Base-by-base conservation (phyloP, 2,113 vertebrate species). In the Camelus bactrianus region DNA sequence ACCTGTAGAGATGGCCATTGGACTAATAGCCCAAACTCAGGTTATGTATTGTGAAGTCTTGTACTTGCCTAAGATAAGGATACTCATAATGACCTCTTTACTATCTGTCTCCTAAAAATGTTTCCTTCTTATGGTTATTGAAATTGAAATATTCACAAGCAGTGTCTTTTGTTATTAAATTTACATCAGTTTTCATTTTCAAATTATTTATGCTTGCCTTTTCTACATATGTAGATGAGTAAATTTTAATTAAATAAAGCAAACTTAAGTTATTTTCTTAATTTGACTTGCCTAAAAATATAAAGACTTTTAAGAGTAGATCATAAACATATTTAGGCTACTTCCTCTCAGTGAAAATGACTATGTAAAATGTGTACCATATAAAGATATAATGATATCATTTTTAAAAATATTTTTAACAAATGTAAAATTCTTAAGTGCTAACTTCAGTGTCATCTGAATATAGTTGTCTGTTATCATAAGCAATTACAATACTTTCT, bases 231-330 rank as follows among this genome's bases (percentile, higher is more conserved):
- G 22, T 80, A 76, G 46, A 16, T 92, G 28, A 89, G 22, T 89
- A 54, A 85, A 73, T 91, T 87, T 89, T 92, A 89, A 82, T 81
- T 92, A 91, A 96, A 54, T 50, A 85, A 17, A 88, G 65, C 54
- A 94, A 89, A 87, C 4, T 56, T 60, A 65, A 76, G 89, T 91
- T 96, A 58, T 94, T 96, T 95, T 94, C 38, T 93, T 94, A 79
- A 92, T 91, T 95, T 89, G 35, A 79, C 79, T 97, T 94, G 17
- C 19, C 75, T 87, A 54, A 94, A 89, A 86, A 62, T 69, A 30
- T 94, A 80, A 93, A 70, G 19, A 77, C 30, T 65, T 76, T 92
- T 83, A 87, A 89, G 24, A 90, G 80, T 92, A 79, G n/a, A 76
- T 97, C 46, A 93, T 67, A 95, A 79, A 95, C 85, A 79, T 64